Base-by-base conservation (phyloP, 2,888 invertebrate genomes). In the Hypomecis atomaria region DNA sequence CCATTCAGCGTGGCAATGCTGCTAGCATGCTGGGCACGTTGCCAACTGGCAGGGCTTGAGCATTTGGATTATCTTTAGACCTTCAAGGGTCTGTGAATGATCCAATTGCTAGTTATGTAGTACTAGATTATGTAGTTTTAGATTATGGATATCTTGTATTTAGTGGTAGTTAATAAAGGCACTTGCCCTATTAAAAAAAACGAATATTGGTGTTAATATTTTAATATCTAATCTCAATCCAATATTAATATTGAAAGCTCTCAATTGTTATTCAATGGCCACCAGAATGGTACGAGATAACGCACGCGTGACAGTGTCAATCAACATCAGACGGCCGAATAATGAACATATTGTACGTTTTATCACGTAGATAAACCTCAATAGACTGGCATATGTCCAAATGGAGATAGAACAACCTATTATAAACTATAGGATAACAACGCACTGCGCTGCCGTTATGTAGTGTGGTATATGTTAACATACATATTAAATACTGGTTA, bases 341-440 rank as follows among this genome's bases (percentile, higher is more conserved):
- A 56, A 54, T 55, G 61, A 55, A 47, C 61, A 58, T 56, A 62
- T 52, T 66, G 55, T 59, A 62, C 70, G 67, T 71, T 62, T 71
- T 72, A 65, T 65, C 62, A 59, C 58, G 65, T 57, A 71, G 67
- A 66, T 67, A 65, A 56, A 49, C 59, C 67, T 62, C 62, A 61
- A 55, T 53, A 69, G 68, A 68, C 73, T 81, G 81, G 78, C 78
- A 67, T 70, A 62, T 73, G 73, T 76, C 78, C 78, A 78, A 74
- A 63, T 59, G 60, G 36, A 65, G 64, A 69, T 71, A 67, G 54
- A 65, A 40, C 38, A 54, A 44, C 58, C n/a, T 47, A 45, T 0
- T 9, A 7, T 56, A 60, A 38, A 53, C 40, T 45, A 37, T 42
- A 48, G 42, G 34, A 42, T 53, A 13, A 47, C 43, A 38, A 48